Conservation (phyloP, 2,113 vertebrate genomes). For the Morone saxatilis region DNA sequence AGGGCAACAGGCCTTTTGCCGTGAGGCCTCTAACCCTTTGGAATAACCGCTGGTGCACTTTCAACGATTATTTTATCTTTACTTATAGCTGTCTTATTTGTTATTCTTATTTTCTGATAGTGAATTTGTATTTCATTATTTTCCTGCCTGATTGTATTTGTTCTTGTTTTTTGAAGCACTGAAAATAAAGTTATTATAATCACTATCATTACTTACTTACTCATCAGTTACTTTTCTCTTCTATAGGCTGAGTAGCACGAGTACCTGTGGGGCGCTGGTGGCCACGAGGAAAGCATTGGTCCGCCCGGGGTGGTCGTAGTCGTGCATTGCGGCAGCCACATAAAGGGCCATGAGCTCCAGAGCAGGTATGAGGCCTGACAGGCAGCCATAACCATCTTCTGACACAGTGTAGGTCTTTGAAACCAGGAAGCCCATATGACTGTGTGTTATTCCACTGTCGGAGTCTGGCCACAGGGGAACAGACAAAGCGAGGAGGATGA, state of each 20-base stretch:
- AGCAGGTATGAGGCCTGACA: constrained; percentile 96
- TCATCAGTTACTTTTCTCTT: not conserved
- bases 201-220: too few relatives aligned
- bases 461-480: constrained; percentile 85
- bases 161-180: too few relatives aligned
- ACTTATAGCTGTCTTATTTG: too few relatives aligned
- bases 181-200: too few relatives aligned
- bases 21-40: too few relatives aligned
- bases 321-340: constrained; percentile 99
- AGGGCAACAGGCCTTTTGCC: too few relatives aligned
- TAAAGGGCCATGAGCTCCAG: constrained; percentile 98
- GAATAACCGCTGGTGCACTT: too few relatives aligned
- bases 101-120: too few relatives aligned
- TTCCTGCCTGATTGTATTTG: too few relatives aligned
- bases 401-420: constrained; percentile 90
- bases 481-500: constrained; percentile 35
- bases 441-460: constrained; percentile 93
- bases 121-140: too few relatives aligned
- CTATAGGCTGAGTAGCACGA: not conserved
- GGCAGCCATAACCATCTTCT: constrained; percentile 92
- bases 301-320: constrained; percentile 96
- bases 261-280: constrained; percentile 93
- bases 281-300: constrained; percentile 98
- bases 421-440: constrained; percentile 93
- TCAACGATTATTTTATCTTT: too few relatives aligned